A percentile compares a stretch with the other conserved stretches of the same genome.
Evolutionary conservation across 2,113 vertebrate genomes (phyloP).

Genomic region (Erythrocercus mccallii): DNA sequence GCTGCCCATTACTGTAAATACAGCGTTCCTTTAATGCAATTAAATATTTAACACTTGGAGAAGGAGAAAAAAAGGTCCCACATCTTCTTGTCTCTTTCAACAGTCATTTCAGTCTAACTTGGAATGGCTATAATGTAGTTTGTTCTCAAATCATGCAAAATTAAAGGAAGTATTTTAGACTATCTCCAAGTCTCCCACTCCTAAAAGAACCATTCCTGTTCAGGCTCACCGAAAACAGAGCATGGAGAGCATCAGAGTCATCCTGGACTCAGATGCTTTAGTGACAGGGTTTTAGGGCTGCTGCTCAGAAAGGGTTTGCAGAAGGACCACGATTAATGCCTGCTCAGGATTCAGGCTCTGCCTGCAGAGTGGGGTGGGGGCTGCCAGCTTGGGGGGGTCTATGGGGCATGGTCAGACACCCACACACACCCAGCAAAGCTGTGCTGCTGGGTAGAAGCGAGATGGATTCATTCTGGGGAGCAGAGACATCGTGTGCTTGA

Average conservation of each 20-base stretch:
- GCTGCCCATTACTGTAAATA: slow-evolving; percentile 41
- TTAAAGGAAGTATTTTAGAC: background rate
- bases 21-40: background rate
- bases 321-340: background rate
- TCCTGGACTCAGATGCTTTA: background rate
- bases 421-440: fast-evolving
- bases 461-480: background rate
- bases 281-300: background rate
- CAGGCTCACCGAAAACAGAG: background rate
- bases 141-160: background rate
- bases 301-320: background rate
- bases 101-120: background rate
- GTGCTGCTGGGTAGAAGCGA: fast-evolving
- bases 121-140: background rate
- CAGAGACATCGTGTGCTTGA: background rate
- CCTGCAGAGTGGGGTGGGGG: fast-evolving
- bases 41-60: slow-evolving; percentile 37
- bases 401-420: fast-evolving
- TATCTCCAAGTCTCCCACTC: background rate
- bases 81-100: background rate
- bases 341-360: background rate
- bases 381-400: background rate
- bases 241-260: background rate
- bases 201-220: background rate
- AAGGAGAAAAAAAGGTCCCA: background rate